Evolutionary conservation across 2,888 invertebrate species (phyloP).

Genomic region (Stenodera caucasica): DNA sequence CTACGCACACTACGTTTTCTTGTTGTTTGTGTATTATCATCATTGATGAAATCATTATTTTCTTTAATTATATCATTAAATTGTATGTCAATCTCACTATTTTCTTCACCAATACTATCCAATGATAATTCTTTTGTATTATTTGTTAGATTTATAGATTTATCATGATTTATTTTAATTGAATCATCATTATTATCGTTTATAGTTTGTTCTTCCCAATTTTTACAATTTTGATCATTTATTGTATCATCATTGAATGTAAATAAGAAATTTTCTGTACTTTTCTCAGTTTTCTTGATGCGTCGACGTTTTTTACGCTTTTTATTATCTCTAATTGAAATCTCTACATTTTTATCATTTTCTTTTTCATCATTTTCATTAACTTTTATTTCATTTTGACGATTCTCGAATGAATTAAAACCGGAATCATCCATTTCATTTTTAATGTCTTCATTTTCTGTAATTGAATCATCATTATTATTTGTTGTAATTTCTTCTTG

Average conservation of each 20-base stretch:
- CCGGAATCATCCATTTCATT: constrained; percentile 1
- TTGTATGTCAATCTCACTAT: constrained; percentile 2
- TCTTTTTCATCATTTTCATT: not conserved
- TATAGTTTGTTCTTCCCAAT: not conserved
- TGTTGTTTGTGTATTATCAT: not conserved
- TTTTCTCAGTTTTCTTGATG: not conserved
- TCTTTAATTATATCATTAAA: not conserved
- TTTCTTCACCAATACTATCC: constrained; percentile 1
- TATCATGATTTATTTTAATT: not conserved
- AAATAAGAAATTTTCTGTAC: not conserved
- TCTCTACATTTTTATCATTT: not conserved
- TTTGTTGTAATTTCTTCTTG: not conserved
- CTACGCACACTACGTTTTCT: constrained; percentile 22
- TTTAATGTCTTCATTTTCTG: not conserved
- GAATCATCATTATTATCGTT: not conserved
- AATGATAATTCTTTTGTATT: constrained; percentile 6
- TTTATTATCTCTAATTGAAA: not conserved
- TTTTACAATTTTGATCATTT: not conserved
- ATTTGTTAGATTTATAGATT: not conserved
- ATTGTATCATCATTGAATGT: not conserved
- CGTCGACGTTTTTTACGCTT: not conserved
- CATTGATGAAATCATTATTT: not conserved
- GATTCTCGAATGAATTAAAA: not conserved
- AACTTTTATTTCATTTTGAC: not conserved
- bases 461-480: not conserved